phyloP scores from a whole-genome alignment of 1,140 invertebrate species.

The Leptinotarsa undecemlineata region DNA sequence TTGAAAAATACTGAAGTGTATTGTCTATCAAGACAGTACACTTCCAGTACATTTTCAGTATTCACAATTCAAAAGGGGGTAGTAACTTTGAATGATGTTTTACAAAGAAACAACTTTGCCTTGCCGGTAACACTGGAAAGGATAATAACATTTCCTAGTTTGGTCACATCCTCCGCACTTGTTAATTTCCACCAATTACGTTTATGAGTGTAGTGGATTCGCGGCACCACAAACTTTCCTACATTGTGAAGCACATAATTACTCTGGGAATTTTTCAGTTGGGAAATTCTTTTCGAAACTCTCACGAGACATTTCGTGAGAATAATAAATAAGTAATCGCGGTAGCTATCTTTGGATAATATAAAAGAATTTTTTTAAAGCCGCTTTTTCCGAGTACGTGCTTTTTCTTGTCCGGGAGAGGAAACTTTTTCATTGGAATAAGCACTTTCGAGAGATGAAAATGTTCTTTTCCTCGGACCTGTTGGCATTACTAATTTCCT shows the following conservation, averaged over 20 bases:
- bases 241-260: background rate
- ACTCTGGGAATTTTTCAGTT: background rate
- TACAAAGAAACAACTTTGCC: no score
- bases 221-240: background rate
- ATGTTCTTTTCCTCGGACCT: background rate
- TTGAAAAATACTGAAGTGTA: no score
- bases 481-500: background rate
- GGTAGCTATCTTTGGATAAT: background rate
- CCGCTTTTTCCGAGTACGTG: background rate
- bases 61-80: no score
- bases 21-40: no score
- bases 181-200: no score
- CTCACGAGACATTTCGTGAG: slow-evolving; percentile 1
- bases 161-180: no score
- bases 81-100: no score
- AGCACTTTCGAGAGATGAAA: background rate
- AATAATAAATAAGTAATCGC: slow-evolving; percentile 6
- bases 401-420: background rate
- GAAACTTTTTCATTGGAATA: background rate
- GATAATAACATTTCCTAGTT: no score
- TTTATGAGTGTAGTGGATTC: background rate
- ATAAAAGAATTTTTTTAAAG: slow-evolving; percentile 1
- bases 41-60: no score
- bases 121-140: no score
- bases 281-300: background rate